Percentiles rank a stretch among this genome's conserved stretches.
Conservation (phyloP, 2,888 invertebrate genomes). For the Drosophila antonietae region DNA sequence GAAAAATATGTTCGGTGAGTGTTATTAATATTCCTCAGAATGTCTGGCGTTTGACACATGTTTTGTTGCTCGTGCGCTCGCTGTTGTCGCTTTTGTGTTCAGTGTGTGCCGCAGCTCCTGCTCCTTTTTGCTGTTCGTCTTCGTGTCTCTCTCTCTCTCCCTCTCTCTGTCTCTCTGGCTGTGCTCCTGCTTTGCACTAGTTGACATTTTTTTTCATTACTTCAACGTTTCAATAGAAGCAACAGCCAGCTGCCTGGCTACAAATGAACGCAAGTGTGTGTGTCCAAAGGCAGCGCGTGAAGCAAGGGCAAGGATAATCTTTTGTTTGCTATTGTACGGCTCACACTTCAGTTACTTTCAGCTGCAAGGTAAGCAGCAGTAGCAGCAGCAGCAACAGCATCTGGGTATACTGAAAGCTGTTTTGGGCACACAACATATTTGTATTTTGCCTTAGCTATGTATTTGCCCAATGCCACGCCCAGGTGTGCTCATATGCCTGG, state of each 20-base stretch:
- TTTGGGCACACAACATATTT: conserved; percentile 51
- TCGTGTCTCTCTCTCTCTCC: conserved; percentile 18
- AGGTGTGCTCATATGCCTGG: conserved; percentile 41
- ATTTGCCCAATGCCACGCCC: conserved; percentile 14
- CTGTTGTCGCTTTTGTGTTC: conserved; percentile 45
- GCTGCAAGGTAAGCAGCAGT: conserved; percentile 52
- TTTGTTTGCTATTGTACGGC: conserved; percentile 69
- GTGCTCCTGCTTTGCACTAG: conserved; percentile 35
- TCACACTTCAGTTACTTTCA: conserved; percentile 48
- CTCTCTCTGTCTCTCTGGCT: neutral
- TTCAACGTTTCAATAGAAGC: conserved; percentile 74
- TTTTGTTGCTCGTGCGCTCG: conserved; percentile 68
- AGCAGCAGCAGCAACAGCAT: conserved; percentile 12
- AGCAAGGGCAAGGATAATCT: conserved; percentile 79
- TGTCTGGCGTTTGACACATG: conserved; percentile 80
- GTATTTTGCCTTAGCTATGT: conserved; percentile 49
- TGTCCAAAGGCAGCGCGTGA: conserved; percentile 52
- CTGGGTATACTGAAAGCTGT: conserved; percentile 30
- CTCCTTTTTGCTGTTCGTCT: conserved; percentile 18
- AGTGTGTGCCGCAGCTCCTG: conserved; percentile 13
- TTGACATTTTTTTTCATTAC: conserved; percentile 80
- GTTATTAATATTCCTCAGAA: conserved; percentile 80
- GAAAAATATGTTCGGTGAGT: conserved; percentile 78
- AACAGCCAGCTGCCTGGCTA: conserved; percentile 41
- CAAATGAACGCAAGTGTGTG: conserved; percentile 38